These are phyloP conservation scores for Rhodeus uyekii DNA, from an alignment of 2,797 vertebrate genomes.

Conservation along the genomic window DNA sequence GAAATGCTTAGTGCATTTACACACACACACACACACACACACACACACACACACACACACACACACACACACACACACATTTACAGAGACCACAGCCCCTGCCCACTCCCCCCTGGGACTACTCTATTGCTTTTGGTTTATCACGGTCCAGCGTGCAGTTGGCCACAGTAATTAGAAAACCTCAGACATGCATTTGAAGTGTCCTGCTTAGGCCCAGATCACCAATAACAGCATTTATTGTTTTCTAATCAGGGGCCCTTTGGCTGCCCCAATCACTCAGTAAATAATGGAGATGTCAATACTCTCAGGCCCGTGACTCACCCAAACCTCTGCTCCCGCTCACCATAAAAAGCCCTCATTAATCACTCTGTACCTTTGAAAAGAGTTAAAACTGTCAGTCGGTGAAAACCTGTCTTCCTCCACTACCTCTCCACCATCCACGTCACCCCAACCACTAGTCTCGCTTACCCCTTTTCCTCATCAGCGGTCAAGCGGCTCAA, in stretches of 20 bases:
- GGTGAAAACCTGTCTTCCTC: constrained; percentile 57
- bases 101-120: constrained; percentile 42
- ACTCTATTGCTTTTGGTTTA: constrained; percentile 66
- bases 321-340: constrained; percentile 55
- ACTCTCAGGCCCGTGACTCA: constrained; percentile 75
- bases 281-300: constrained; percentile 85
- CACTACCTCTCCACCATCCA: constrained; percentile 42
- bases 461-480: constrained; percentile 54
- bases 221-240: constrained; percentile 82
- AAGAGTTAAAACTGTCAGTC: constrained; percentile 73
- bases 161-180: constrained; percentile 76
- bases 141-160: constrained; percentile 66
- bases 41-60: background rate
- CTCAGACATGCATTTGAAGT: constrained; percentile 74
- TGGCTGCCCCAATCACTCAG: constrained; percentile 79
- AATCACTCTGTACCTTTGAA: constrained; percentile 77
- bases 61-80: background rate
- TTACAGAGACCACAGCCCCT: constrained; percentile 18
- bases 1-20: constrained; percentile 23
- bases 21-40: constrained; percentile 26
- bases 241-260: constrained; percentile 83
- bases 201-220: constrained; percentile 72
- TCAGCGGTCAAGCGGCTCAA: constrained; percentile 78
- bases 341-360: constrained; percentile 76
- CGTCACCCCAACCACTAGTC: constrained; percentile 7